Evolutionary conservation across 2,888 invertebrate genomes (phyloP).

Genomic region (Oasisia sp.): DNA sequence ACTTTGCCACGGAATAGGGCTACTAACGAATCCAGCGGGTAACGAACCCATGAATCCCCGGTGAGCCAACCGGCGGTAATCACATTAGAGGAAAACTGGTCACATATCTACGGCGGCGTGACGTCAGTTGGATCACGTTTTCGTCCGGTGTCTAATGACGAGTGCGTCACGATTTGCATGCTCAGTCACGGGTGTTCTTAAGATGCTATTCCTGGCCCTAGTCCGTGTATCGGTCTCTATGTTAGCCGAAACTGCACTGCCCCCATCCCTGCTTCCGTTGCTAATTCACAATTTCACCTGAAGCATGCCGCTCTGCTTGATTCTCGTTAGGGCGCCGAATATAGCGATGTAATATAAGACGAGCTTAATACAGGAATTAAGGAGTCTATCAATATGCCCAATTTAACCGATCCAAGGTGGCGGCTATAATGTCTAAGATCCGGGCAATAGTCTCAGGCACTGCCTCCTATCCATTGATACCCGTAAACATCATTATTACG

Average conservation of each 20-base stretch:
- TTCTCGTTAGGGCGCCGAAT: not conserved
- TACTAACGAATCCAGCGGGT: not conserved
- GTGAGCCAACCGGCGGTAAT: not conserved
- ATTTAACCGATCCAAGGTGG: too few relatives aligned
- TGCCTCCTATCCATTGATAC: too few relatives aligned
- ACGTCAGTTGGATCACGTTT: not conserved
- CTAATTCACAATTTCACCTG: not conserved
- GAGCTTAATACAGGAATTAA: not conserved
- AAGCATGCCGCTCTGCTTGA: not conserved
- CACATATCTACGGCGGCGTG: not conserved
- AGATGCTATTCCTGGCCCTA: not conserved
- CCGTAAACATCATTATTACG: too few relatives aligned
- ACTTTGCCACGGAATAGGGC: not conserved
- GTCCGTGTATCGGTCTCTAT: not conserved
- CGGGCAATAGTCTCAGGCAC: too few relatives aligned
- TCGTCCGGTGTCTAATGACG: conserved; percentile 5
- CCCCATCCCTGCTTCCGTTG: not conserved
- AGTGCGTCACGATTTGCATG: not conserved
- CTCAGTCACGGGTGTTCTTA: not conserved
- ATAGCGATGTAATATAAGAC: not conserved
- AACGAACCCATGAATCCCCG: not conserved
- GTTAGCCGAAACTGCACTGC: not conserved
- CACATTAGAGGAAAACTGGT: not conserved
- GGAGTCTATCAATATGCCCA: not conserved
- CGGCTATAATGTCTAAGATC: too few relatives aligned